Conservation (phyloP, 2,797 vertebrate genomes). For the Gambusia yucatana region DNA sequence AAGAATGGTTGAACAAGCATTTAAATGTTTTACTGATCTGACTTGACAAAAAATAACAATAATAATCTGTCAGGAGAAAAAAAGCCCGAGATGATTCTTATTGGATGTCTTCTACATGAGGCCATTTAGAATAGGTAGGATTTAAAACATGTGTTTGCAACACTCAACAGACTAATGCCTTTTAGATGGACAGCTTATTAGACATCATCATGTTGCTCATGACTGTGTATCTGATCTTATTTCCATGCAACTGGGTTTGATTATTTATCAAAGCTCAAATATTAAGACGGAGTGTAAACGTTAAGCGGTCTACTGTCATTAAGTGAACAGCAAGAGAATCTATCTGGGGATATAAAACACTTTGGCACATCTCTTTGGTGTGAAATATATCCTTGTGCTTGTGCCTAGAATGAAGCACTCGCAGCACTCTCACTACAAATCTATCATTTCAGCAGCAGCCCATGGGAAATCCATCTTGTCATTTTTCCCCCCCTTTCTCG, state of each 20-base stretch:
- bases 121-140: neutral
- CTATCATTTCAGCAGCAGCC: slow-evolving; percentile 59
- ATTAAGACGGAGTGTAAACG: slow-evolving; percentile 20
- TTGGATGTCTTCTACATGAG: neutral
- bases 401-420: slow-evolving; percentile 36
- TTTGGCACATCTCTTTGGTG: slow-evolving; percentile 54
- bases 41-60: neutral
- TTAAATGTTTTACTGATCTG: neutral
- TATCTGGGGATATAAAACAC: slow-evolving; percentile 39
- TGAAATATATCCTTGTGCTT: slow-evolving; percentile 50
- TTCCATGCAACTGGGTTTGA: slow-evolving; percentile 37
- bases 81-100: neutral
- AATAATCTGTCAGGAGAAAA: neutral
- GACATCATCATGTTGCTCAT: neutral
- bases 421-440: slow-evolving; percentile 52
- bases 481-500: slow-evolving; percentile 13
- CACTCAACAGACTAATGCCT: neutral
- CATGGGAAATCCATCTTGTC: slow-evolving; percentile 59
- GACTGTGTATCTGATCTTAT: neutral
- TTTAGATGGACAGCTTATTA: neutral
- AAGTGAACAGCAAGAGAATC: slow-evolving; percentile 44
- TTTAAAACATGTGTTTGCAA: slow-evolving; percentile 1
- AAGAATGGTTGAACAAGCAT: neutral
- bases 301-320: slow-evolving; percentile 43
- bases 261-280: slow-evolving; percentile 22